Evolutionary conservation across 2,797 vertebrate species (phyloP), one percentile per base, ranked within the genome.

Genomic region (Darevskia nairensis): DNA sequence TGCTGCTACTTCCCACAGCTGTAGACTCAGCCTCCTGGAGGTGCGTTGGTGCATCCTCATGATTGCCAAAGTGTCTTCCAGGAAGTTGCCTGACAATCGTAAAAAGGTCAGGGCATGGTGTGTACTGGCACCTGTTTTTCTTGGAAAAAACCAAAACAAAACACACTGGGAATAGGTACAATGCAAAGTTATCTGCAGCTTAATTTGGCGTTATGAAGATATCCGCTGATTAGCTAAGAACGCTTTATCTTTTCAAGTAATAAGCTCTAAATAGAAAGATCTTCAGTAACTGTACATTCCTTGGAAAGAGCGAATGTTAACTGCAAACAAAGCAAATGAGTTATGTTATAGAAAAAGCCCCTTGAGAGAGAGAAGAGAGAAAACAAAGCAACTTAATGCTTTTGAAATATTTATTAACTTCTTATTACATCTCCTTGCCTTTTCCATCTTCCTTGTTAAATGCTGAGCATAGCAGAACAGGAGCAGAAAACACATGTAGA

Each of bases 381-480:
- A 21, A 83, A 88, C 74, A 84, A 88, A 84, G 75, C 74, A 83
- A 74, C 71, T 74, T 39, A 85, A 85, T 66, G 55, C 41, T 39
- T 80, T 85, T 89, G 88, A 85, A 89, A 89, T 89, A 75, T 85
- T 89, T 80, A 89, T 89, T 80, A 80, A 77, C 78, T 89, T 75
- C 59, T 89, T 89, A 68, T 88, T 88, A 39, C 55, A 89, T 89
- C 41, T 74, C 35, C 11, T 79, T 72, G 19, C 64, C 32, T 84
- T 44, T 29, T 46, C 50, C 6, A 0, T 41, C 1, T 80, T 82
- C 17, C 1, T 2, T 46, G 0, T 69, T 15, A 29, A 23, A 4
- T 25, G 1, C 76, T 25, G 19, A 35, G 77, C 59, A 46, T n/a
- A 17, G 27, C n/a, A 3, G 19, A 35, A 74, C 29, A 39, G 6